Conservation (phyloP, 2,888 invertebrate genomes). For the Apeira syringaria region DNA sequence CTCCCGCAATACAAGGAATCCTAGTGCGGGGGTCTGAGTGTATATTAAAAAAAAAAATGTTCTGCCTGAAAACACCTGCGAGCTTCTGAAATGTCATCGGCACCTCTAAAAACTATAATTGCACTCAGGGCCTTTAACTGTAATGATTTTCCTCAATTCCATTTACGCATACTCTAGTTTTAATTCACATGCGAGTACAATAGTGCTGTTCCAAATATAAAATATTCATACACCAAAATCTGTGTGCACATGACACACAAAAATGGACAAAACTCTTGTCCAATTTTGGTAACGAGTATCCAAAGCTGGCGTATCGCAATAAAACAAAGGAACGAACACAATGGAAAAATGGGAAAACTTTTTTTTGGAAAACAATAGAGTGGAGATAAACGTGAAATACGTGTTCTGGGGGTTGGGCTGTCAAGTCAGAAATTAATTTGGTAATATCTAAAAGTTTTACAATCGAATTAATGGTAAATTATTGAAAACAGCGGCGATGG, state of each 20-base stretch:
- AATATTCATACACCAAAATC: constrained; percentile 7
- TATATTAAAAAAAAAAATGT: too few relatives aligned
- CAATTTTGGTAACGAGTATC: constrained; percentile 54
- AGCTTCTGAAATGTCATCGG: too few relatives aligned
- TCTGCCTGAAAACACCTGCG: too few relatives aligned
- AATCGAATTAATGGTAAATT: too few relatives aligned
- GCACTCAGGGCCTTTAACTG: too few relatives aligned
- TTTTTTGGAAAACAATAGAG: constrained; percentile 74
- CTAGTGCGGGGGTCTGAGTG: too few relatives aligned
- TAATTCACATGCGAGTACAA: neutral
- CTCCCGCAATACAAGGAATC: too few relatives aligned
- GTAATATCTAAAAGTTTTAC: neutral
- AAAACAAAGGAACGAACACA: constrained; percentile 75
- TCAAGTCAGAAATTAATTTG: neutral
- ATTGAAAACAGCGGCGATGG: too few relatives aligned
- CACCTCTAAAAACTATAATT: too few relatives aligned
- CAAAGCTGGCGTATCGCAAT: constrained; percentile 61
- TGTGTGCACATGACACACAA: constrained; percentile 25
- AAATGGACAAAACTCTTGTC: constrained; percentile 43
- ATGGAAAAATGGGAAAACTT: constrained; percentile 67
- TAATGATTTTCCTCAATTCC: too few relatives aligned
- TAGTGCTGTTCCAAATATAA: neutral
- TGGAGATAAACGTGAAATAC: constrained; percentile 70
- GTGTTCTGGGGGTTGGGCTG: constrained; percentile 60
- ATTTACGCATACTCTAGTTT: too few relatives aligned